phyloP scores from a whole-genome alignment of 2,113 vertebrate genomes.

The Eclectus roratus region DNA sequence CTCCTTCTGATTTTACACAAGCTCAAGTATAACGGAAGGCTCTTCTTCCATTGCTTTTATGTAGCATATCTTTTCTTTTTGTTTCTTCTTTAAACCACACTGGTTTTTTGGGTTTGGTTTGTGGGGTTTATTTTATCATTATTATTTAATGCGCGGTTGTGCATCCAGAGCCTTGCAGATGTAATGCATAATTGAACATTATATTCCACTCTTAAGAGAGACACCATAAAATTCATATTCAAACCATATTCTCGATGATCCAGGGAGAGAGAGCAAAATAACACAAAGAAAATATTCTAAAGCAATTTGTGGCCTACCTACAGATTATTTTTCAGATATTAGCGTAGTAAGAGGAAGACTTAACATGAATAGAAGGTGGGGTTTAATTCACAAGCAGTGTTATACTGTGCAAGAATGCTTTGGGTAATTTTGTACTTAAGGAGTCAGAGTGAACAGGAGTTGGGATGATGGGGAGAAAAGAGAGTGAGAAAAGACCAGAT shows the following conservation, averaged over 20 bases:
- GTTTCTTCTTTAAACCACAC: constrained; percentile 44
- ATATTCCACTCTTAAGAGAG: constrained; percentile 45
- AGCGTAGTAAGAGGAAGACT: constrained; percentile 16
- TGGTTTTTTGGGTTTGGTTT: background rate
- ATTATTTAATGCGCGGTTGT: constrained; percentile 29
- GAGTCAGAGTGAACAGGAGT: background rate
- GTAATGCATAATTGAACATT: constrained; percentile 57
- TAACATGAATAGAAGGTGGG: background rate
- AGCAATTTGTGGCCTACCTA: constrained; percentile 42
- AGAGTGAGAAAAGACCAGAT: background rate
- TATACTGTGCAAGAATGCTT: background rate
- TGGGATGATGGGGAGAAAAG: background rate
- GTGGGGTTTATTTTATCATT: background rate
- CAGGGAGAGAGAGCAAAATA: constrained; percentile 38
- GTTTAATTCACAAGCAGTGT: background rate
- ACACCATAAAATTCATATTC: constrained; percentile 64
- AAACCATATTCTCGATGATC: constrained; percentile 52
- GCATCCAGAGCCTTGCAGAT: constrained; percentile 53
- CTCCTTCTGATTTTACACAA: constrained; percentile 17
- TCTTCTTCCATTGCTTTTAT: constrained; percentile 47
- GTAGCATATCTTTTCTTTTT: constrained; percentile 14
- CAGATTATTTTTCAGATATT: constrained; percentile 33
- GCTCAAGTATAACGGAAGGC: background rate
- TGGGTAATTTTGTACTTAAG: background rate
- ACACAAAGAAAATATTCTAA: constrained; percentile 37